A percentile compares a stretch with the other conserved stretches of the same genome.
phyloP scores from a whole-genome alignment of 2,797 vertebrate genomes.

The Mormyrus hasselquistii region DNA sequence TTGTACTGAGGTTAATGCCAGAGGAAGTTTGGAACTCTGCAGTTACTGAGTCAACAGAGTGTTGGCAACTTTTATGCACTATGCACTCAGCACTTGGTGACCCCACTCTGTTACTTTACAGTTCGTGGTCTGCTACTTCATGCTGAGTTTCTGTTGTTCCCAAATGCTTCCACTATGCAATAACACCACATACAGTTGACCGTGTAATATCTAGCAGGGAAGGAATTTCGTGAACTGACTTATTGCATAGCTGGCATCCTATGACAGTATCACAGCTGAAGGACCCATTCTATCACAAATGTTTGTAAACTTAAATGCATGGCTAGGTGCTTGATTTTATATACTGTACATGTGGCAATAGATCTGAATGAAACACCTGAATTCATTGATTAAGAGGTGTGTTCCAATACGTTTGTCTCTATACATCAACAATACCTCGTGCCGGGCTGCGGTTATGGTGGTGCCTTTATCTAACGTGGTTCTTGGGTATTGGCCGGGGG shows the following conservation, averaged over 20 bases:
- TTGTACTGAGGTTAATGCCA: not conserved
- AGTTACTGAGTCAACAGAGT: not conserved
- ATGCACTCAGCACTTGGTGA: not conserved
- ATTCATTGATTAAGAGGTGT: not conserved
- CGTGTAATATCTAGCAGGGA: not conserved
- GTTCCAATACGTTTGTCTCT: not conserved
- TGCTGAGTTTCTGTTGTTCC: not conserved
- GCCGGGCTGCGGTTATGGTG: no score
- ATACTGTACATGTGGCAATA: not conserved
- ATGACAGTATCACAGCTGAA: not conserved
- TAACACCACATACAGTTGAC: not conserved
- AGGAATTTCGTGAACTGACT: not conserved
- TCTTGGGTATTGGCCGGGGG: no score
- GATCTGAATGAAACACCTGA: not conserved
- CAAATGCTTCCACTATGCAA: not conserved
- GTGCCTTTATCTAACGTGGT: no score
- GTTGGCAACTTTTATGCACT: not conserved
- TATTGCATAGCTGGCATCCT: not conserved
- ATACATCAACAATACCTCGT: no score
- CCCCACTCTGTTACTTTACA: not conserved
- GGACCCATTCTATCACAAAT: not conserved
- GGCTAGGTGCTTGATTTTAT: not conserved
- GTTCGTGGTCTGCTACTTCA: not conserved
- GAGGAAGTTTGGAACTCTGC: not conserved
- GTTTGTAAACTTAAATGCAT: not conserved